Conservation (phyloP, 2,888 invertebrate genomes). For the Microchrysa polita region DNA sequence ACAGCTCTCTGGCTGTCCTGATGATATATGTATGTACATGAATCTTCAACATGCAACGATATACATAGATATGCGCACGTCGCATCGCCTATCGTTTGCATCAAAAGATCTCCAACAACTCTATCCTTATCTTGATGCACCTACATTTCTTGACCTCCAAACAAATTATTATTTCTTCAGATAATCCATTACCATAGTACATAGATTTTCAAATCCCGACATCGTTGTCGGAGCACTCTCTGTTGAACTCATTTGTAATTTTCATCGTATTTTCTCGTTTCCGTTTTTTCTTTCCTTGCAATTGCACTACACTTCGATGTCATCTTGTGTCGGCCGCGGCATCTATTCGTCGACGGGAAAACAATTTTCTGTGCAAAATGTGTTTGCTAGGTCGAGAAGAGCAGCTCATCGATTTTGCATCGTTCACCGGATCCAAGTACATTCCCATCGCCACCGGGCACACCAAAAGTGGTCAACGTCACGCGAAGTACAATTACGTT, state of each 20-base stretch:
- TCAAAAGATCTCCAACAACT: constrained; percentile 5
- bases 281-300: background rate
- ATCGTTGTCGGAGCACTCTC: background rate
- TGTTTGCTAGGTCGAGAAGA: constrained; percentile 62
- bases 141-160: constrained; percentile 18
- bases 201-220: too few relatives aligned
- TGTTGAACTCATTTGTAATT: background rate
- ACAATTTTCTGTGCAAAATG: background rate
- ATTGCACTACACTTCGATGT: background rate
- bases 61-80: background rate
- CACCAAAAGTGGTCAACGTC: constrained; percentile 73
- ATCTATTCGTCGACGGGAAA: background rate
- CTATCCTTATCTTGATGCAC: constrained; percentile 23
- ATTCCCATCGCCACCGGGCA: constrained; percentile 78
- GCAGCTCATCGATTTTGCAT: constrained; percentile 69
- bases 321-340: too few relatives aligned
- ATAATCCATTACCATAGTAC: constrained; percentile 17
- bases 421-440: constrained; percentile 76
- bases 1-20: too few relatives aligned
- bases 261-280: background rate
- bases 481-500: constrained; percentile 72
- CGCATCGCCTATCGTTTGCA: too few relatives aligned
- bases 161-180: constrained; percentile 37
- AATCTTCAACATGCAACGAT: background rate
- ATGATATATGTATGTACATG: background rate